Base-by-base conservation (phyloP, 2,113 vertebrate species). In the Phrynocephalus versicolor region DNA sequence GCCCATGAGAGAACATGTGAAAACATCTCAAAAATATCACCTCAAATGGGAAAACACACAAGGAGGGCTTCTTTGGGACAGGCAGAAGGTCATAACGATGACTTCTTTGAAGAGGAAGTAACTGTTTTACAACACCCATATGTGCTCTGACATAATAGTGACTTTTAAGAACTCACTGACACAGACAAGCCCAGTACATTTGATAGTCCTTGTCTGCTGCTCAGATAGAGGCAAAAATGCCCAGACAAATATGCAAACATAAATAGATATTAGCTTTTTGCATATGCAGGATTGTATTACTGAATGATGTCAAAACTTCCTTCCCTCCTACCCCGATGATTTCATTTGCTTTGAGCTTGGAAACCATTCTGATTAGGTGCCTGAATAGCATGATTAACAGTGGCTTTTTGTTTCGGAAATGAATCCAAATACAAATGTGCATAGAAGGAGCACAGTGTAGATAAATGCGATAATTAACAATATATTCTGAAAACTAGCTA, bases 401-500 rank as follows among this genome's bases (percentile, higher is more conserved):
- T 80, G 73, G 62, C 27, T 69, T 39, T 73, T 45, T 83, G 78
- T 60, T 35, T 2, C 65, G 33, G 33, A 58, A 85, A 80, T 3
- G 19, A 81, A 90, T 74, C 3, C 41, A 91, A 93, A 83, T 15
- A 10, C 85, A 79, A 41, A 16, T 70, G 84, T 1, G 18, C 78
- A 64, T 60, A 62, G 35, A 88, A 72, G 16, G 88, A 15, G 57
- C 37, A 79, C 85, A 67, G 78, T 74, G 81, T 3, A 88, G 23
- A 83, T 33, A 85, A 90, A 78, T 1, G 67, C 21, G 76, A 60
- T 72, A 88, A 88, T 85, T 45, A 85, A 33, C 25, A 83, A 45
- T 69, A 88, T 78, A 30, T 91, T 91, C 30, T 86, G 19, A 87
- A 91, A 91, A 80, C 86, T 88, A 85, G 60, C 58, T 86, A 35